Base-by-base conservation (phyloP, 2,113 vertebrate genomes). In the Catharus fuscescens region DNA sequence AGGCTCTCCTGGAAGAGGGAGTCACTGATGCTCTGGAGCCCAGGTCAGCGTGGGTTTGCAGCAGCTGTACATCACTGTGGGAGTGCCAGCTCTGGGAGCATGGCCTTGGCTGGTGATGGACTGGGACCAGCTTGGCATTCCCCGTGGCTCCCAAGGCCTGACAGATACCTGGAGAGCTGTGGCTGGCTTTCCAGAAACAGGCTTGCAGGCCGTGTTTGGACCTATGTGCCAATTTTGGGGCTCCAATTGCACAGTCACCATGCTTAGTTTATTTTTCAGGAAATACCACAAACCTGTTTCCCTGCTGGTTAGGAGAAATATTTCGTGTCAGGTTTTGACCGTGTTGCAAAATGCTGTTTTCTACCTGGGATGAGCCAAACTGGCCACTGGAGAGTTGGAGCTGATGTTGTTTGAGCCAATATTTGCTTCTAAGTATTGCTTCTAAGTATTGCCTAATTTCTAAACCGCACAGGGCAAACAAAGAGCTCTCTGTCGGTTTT, bases 371-470 rank as follows among this genome's bases (percentile, higher is more conserved):
- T 91, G 89, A 96, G 94, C 84, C 70, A 47, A 94, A 56, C 82
- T 26, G 59, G 53, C 62, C 78, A 52, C 65, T 56, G 65, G 25
- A 91, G 88, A 94, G 40, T 8, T 40, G 85, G 62, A 85, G 62
- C 85, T 86, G 69, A 5, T 90, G 88, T 84, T 62, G 10, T 34
- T 88, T 94, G 80, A 96, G 80, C 78, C 80, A 97, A 96, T 97
- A 96, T 97, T 97, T 97, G 85, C 92, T 92, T 40, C 94, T 40
- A 69, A 96, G 93, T 87, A 50, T 86, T 90, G 80, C 90, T 86
- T 36, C 86, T 31, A 62, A 95, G 91, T 77, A 61, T 95, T 93
- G 87, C 92, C 76, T 45, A 92, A 97, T 85, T 95, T 70, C 93
- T 44, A 64, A 93, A 78, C 50, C 0, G 0, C 84, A 34, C 76